Base-by-base conservation (phyloP, 1,140 invertebrate genomes). In the Drosophila dunni region DNA sequence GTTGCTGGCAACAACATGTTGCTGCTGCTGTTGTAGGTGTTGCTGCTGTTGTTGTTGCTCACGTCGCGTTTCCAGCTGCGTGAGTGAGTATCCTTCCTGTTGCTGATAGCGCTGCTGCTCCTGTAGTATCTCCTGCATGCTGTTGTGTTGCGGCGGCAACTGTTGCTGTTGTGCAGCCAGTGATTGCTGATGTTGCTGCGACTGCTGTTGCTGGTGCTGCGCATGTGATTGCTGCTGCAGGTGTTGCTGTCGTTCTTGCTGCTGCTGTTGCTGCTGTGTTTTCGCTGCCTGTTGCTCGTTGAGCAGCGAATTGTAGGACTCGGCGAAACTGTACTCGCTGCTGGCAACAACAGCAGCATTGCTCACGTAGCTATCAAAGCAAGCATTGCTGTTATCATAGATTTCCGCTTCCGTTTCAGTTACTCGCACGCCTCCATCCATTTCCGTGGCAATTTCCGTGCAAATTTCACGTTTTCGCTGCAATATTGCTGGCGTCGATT, bases 61-160 rank as follows among this genome's bases (percentile, higher is more conserved):
- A 0, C 79, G 76, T 10, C 91, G 58, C 24, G 91, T 92, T 50
- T 92, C 90, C 33, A 92, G 64, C 66, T 91, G 91, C 0, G 91
- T 92, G 0, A 92, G 61, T 0, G 88, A 91, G 20, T 92, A 92
- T 6, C 90, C 90, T 29, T 92, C 91, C 50, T 91, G 89, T 38
- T 92, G 82, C 65, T 92, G 91, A 36, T 92, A 92, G 6, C 65
- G 77, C 34, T 91, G 91, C 67, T 92, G 91, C 51, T 92, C 91
- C 57, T 91, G 79, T 38, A 91, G 36, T 20, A 92, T 86, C 56
- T 88, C 88, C 20, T 78, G 75, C 74, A 90, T 78, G 63, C 70
- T 88, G 44, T 64, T 79, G 51, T 50, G 65, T 61, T 15, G 72
- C 57, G 68, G 62, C 24, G 24, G 24, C 24, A 29, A 29, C 24